A percentile compares a stretch with the other conserved stretches of the same genome.
Conservation (phyloP, 2,113 vertebrate species). For the Psephotus haematonotus region DNA sequence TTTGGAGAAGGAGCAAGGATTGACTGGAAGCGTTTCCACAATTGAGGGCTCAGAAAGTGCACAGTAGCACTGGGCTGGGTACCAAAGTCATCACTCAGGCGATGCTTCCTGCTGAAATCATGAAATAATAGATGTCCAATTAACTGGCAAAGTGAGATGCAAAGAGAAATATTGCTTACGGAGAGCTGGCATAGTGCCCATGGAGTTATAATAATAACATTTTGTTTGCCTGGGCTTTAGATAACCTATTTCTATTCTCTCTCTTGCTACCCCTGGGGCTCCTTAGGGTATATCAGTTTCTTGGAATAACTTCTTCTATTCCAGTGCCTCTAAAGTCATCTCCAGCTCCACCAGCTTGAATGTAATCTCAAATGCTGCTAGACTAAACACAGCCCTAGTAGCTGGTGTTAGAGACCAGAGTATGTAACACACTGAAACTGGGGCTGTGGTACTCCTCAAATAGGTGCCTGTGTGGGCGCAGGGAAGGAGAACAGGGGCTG, state of each 20-base stretch:
- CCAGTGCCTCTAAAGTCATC: not conserved
- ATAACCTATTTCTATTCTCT: conserved; percentile 40
- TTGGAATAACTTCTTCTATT: conserved; percentile 7
- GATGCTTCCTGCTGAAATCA: conserved; percentile 47
- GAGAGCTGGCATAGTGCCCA: conserved; percentile 21
- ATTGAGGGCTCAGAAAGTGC: not conserved
- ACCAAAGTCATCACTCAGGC: conserved; percentile 44
- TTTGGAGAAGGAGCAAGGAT: not conserved
- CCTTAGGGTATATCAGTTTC: not conserved
- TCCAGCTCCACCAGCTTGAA: not conserved
- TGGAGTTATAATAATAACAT: conserved; percentile 45
- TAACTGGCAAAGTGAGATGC: conserved; percentile 30
- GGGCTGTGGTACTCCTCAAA: not conserved
- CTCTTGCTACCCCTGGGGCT: not conserved
- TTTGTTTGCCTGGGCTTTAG: conserved; percentile 40
- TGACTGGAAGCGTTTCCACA: not conserved
- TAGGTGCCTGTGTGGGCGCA: not conserved
- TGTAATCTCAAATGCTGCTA: not conserved
- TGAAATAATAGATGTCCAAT: conserved; percentile 55
- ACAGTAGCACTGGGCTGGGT: conserved; percentile 28
- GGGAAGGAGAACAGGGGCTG: not conserved
- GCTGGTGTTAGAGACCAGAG: not conserved
- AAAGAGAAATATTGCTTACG: conserved; percentile 36
- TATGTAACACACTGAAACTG: not conserved
- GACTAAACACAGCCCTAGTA: not conserved